Percentiles rank a stretch among this genome's conserved stretches.
phyloP scores from a whole-genome alignment of 1,140 invertebrate species.

The Heliconius melpomene region DNA sequence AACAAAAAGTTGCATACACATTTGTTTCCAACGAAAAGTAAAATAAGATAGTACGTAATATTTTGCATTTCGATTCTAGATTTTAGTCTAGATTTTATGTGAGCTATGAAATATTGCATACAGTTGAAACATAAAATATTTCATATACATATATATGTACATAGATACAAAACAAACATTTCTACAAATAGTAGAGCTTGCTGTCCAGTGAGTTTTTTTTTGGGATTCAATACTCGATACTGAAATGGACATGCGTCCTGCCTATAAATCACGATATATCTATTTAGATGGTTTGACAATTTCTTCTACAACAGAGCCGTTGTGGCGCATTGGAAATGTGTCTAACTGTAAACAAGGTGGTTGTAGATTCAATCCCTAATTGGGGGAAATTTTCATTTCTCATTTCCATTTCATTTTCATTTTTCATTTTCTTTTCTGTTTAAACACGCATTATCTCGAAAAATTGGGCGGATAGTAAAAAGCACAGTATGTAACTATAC shows the following conservation, averaged over 20 bases:
- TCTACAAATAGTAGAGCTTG: constrained; percentile 4
- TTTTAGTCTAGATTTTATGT: constrained; percentile 12
- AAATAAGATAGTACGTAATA: constrained; percentile 1
- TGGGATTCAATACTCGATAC: constrained; percentile 4
- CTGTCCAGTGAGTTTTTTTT: neutral
- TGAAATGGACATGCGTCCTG: constrained; percentile 4
- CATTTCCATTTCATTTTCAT: too few species aligned
- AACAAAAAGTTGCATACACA: too few species aligned
- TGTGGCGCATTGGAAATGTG: too few species aligned
- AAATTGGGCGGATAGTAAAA: too few species aligned
- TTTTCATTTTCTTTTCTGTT: too few species aligned
- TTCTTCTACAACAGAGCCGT: neutral
- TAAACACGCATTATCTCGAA: too few species aligned
- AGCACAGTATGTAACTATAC: neutral
- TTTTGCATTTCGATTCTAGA: constrained; percentile 10
- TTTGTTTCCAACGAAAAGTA: neutral
- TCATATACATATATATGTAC: neutral
- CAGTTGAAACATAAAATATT: neutral
- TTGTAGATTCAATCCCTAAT: too few species aligned
- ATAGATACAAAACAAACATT: constrained; percentile 14
- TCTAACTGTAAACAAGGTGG: too few species aligned
- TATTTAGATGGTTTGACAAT: neutral
- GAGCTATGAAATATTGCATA: constrained; percentile 11
- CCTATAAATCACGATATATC: neutral
- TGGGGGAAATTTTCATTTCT: too few species aligned